Evolutionary conservation across 2,888 invertebrate genomes (phyloP), one percentile per base, ranked within the genome.

Genomic region (Caenorhabditis becei): DNA sequence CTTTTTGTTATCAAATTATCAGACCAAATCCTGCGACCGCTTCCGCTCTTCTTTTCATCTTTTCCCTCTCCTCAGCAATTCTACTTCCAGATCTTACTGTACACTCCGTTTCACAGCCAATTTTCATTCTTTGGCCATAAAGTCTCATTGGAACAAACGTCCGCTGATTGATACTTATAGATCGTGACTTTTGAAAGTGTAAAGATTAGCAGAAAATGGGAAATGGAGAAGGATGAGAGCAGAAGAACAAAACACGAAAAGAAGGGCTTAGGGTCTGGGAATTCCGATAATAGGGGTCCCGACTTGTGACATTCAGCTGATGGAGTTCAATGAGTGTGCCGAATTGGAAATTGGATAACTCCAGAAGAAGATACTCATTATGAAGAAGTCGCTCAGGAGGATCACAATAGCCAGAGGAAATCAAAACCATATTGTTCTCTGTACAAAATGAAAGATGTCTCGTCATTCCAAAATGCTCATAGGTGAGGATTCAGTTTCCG

Each of bases 1-100:
- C 35, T 59, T 10, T 26, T 66, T 0, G 10, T 44, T 78, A 71
- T 78, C 78, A 71, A 74, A 74, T 79, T 79, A 74, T 72, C 72
- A 59, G 65, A 66, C 65, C 63, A 53, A 63, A 58, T 67, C 51
- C 32, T 32, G n/a, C 62, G 61, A 44, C 24, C 65, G 14, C 53
- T 66, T 16, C 26, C 54, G 7, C 66, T 54, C 66, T 66, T 37
- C 20, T 14, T 56, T 24, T 37, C 24, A 41, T 35, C 35, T 35
- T 59, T 51, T 77, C 62, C 28, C 56, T 49, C 26, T 53, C 23
- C 59, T 70, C 47, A 20, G 3, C 18, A n/a, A 18, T 47, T 20
- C 47, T 32, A 28, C 37, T 75, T 53, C 61, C 65, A 24, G 53
- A 26, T 54, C 56, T 63, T 47, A 47, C 47, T 47, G 47, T 47